Evolutionary conservation across 2,797 vertebrate genomes (phyloP).

Genomic region (Jordanella pulchra): DNA sequence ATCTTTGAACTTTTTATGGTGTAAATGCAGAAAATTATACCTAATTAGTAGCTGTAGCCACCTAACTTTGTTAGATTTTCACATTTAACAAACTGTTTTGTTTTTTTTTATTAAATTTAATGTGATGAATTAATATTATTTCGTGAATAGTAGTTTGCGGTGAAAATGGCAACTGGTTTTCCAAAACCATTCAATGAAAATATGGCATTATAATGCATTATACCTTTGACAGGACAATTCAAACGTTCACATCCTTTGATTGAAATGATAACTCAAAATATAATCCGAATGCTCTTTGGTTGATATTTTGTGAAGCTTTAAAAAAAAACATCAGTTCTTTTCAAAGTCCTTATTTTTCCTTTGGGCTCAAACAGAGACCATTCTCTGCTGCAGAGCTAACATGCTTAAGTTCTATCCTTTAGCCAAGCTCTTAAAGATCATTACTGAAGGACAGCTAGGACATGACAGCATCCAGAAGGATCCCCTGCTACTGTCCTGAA

Average conservation of each 20-base stretch:
- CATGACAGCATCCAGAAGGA: conserved; percentile 42
- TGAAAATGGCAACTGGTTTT: too few relatives aligned
- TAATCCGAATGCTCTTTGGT: neutral
- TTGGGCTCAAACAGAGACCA: conserved; percentile 12
- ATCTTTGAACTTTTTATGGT: neutral
- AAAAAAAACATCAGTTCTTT: neutral
- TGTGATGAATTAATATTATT: too few relatives aligned
- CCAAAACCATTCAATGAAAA: too few relatives aligned
- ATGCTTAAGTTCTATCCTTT: conserved; percentile 42
- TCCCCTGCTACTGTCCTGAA: conserved; percentile 19
- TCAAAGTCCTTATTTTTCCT: neutral
- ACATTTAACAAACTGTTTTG: neutral
- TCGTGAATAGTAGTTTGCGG: too few relatives aligned
- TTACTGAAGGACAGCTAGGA: conserved; percentile 39
- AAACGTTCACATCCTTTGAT: too few relatives aligned
- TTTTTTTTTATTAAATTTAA: neutral
- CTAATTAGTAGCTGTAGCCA: neutral
- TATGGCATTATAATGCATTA: too few relatives aligned
- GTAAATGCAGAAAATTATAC: neutral
- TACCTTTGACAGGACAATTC: too few relatives aligned
- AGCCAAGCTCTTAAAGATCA: conserved; percentile 38
- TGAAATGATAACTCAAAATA: neutral
- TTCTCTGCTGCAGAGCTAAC: conserved; percentile 43
- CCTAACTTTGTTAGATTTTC: neutral
- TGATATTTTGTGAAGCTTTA: neutral